A percentile compares a stretch with the other conserved stretches of the same genome.
Evolutionary conservation across 2,797 vertebrate species (phyloP).

Genomic region (Melanotaenia trifasciata): DNA sequence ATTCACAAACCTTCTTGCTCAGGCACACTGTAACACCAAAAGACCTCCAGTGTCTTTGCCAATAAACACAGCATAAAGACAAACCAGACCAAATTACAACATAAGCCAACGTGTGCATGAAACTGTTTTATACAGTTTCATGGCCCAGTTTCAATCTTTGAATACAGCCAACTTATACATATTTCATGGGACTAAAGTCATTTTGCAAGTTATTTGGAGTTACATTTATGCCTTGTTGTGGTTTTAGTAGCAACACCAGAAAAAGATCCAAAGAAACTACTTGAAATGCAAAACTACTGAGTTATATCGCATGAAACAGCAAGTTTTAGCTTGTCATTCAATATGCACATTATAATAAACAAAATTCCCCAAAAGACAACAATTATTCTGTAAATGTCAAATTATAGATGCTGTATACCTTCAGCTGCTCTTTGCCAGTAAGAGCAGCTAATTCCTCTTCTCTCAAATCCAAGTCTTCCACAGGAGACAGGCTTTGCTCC

Average conservation of each 20-base stretch:
- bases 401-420: slow-evolving; percentile 62
- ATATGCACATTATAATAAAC: not conserved
- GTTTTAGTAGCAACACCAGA: not conserved
- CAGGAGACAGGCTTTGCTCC: slow-evolving; percentile 62
- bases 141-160: not conserved
- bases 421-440: slow-evolving; percentile 80
- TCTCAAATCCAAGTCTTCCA: slow-evolving; percentile 71
- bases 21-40: slow-evolving; percentile 3
- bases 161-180: slow-evolving; percentile 9
- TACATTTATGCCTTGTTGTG: not conserved
- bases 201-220: slow-evolving; percentile 1
- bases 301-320: not conserved
- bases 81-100: slow-evolving; percentile 20
- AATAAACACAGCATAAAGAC: slow-evolving; percentile 23
- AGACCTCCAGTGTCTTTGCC: slow-evolving; percentile 11
- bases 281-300: not conserved
- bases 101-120: not conserved
- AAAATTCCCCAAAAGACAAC: not conserved
- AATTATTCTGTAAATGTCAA: not conserved
- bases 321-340: not conserved
- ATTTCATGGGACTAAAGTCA: slow-evolving; percentile 21
- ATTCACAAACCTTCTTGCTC: slow-evolving; percentile 15
- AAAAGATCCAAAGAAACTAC: not conserved
- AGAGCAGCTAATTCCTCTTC: slow-evolving; percentile 72
- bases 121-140: not conserved